phyloP scores from a whole-genome alignment of 2,113 vertebrate genomes.

The Gulo gulo region DNA sequence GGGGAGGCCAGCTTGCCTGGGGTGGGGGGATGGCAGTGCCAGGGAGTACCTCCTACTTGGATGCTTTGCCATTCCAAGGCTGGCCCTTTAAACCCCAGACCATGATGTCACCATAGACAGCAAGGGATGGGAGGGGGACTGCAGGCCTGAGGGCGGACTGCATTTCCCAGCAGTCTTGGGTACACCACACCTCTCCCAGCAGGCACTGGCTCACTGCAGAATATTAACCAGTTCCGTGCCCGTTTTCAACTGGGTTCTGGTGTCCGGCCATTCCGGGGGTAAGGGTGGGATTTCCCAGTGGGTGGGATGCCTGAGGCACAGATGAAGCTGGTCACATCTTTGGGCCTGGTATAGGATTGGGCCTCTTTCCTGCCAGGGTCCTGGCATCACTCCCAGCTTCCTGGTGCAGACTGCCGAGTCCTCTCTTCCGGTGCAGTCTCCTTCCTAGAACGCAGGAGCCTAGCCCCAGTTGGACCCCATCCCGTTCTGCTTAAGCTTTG shows the following conservation, averaged over 20 bases:
- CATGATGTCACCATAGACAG: conserved; percentile 74
- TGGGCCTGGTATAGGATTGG: not conserved
- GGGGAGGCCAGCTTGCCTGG: not conserved
- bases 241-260: not conserved
- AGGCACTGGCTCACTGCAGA: not conserved
- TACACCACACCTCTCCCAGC: conserved; percentile 60
- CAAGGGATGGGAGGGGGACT: conserved; percentile 63
- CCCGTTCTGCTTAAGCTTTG: not conserved
- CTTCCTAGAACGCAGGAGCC: not conserved
- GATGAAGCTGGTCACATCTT: not conserved
- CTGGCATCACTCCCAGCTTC: not conserved
- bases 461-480: not conserved
- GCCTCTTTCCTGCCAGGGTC: not conserved
- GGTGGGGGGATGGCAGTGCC: not conserved
- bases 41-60: not conserved
- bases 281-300: not conserved
- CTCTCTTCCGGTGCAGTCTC: not conserved
- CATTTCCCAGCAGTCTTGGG: conserved; percentile 67
- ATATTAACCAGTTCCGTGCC: conserved; percentile 60
- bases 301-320: not conserved
- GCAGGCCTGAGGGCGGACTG: conserved; percentile 67
- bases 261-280: not conserved
- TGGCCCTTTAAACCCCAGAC: conserved; percentile 74
- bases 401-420: not conserved
- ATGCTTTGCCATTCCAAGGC: not conserved